Conservation (phyloP, 2,797 vertebrate species). For the Characodon lateralis region DNA sequence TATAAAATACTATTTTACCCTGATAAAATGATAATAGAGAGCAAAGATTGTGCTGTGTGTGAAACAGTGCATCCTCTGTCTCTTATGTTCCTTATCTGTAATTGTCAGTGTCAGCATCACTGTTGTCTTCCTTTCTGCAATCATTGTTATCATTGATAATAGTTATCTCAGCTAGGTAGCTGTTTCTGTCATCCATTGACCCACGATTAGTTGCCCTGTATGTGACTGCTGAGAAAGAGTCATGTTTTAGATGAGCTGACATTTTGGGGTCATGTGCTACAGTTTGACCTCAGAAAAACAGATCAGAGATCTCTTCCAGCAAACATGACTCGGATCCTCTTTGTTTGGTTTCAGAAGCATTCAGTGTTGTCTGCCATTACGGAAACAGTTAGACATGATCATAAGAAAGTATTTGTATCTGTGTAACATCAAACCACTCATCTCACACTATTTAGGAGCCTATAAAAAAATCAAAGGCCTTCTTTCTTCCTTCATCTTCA, state of each 20-base stretch:
- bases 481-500: slow-evolving; percentile 4
- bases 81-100: neutral
- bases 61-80: neutral
- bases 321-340: neutral
- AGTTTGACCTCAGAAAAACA: slow-evolving; percentile 44
- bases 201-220: slow-evolving; percentile 47
- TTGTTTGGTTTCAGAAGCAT: slow-evolving; percentile 1
- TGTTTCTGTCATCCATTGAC: slow-evolving; percentile 27
- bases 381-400: neutral
- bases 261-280: slow-evolving; percentile 60
- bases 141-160: slow-evolving; percentile 1
- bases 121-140: neutral
- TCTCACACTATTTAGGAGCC: neutral
- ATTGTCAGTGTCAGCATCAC: neutral
- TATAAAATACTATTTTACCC: no score
- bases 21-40: neutral
- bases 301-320: slow-evolving; percentile 7
- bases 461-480: neutral
- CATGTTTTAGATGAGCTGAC: slow-evolving; percentile 56
- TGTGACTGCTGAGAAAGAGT: slow-evolving; percentile 20
- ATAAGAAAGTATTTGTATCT: neutral
- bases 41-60: neutral
- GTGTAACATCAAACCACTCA: neutral
- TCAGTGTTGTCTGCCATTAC: neutral
- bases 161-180: slow-evolving; percentile 28